A percentile compares a stretch with the other conserved stretches of the same genome.
Evolutionary conservation across 2,888 invertebrate genomes (phyloP).

Genomic region (Trileptium ribeirensis): DNA sequence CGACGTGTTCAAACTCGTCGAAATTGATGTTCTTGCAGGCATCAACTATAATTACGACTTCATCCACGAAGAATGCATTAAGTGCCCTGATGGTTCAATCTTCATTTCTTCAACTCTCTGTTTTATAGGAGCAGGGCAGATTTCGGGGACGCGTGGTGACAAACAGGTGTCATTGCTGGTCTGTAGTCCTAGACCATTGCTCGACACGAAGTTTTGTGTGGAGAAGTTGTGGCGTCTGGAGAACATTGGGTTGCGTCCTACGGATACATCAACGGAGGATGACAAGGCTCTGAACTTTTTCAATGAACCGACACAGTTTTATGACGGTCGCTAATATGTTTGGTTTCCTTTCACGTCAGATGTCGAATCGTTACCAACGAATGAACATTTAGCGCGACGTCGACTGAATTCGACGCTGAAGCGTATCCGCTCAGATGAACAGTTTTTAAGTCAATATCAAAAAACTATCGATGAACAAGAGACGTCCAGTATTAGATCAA

Average conservation of each 20-base stretch:
- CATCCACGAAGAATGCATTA: background rate
- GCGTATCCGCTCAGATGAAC: background rate
- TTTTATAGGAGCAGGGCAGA: background rate
- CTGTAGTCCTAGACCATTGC: background rate
- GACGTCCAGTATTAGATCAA: slow-evolving; percentile 21
- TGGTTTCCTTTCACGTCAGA: background rate
- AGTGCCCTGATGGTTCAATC: background rate
- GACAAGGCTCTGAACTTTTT: background rate
- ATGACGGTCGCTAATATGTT: background rate
- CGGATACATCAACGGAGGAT: background rate
- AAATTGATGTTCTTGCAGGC: background rate
- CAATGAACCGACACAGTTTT: background rate
- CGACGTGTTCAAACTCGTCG: background rate
- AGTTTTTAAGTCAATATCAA: slow-evolving; percentile 19
- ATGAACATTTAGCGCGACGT: background rate
- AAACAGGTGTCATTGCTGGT: background rate
- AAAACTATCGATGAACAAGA: slow-evolving; percentile 20
- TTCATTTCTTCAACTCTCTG: background rate
- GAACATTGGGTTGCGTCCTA: background rate
- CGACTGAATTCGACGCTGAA: background rate
- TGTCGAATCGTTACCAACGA: background rate
- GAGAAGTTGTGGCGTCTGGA: background rate
- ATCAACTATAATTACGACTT: slow-evolving; percentile 6
- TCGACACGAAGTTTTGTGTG: background rate
- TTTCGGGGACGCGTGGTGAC: background rate